phyloP scores from a whole-genome alignment of 2,113 vertebrate genomes.

The Charadrius vociferus region DNA sequence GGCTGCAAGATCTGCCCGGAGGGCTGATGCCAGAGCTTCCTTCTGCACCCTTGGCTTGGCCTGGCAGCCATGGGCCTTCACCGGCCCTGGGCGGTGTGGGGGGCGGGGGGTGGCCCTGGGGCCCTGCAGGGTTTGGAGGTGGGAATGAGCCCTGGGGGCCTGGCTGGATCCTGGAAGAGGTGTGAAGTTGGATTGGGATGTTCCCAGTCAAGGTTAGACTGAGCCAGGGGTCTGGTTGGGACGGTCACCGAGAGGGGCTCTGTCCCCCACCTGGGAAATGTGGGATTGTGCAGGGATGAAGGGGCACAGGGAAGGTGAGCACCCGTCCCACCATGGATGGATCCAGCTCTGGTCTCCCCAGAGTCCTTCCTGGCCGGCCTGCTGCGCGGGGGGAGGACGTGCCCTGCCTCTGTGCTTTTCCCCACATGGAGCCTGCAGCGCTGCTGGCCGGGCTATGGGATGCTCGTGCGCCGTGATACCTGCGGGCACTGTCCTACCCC shows the following conservation, averaged over 20 bases:
- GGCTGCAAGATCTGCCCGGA: neutral
- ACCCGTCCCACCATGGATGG: accelerated
- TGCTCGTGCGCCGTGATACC: neutral
- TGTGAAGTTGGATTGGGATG: neutral
- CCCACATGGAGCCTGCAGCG: neutral
- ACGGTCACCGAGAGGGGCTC: neutral
- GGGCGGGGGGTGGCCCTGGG: accelerated
- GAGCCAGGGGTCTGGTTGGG: neutral
- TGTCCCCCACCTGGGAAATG: neutral
- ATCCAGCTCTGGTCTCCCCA: neutral
- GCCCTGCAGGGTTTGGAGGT: neutral
- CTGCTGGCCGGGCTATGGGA: neutral
- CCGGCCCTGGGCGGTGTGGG: neutral
- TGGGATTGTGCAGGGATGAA: neutral
- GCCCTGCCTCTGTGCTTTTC: neutral
- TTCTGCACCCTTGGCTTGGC: neutral
- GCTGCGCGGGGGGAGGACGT: accelerated
- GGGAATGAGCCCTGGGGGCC: neutral
- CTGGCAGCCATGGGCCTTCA: neutral
- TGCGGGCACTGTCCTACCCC: neutral
- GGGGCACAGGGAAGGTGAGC: neutral
- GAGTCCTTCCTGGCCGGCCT: neutral
- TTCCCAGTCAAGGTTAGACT: neutral
- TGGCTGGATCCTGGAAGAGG: neutral
- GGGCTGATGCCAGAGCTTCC: neutral